Percentiles rank a stretch among this genome's conserved stretches.
These are phyloP conservation scores for Cephus sareptanus DNA, from an alignment of 2,888 invertebrate genomes.

Conservation along the genomic window DNA sequence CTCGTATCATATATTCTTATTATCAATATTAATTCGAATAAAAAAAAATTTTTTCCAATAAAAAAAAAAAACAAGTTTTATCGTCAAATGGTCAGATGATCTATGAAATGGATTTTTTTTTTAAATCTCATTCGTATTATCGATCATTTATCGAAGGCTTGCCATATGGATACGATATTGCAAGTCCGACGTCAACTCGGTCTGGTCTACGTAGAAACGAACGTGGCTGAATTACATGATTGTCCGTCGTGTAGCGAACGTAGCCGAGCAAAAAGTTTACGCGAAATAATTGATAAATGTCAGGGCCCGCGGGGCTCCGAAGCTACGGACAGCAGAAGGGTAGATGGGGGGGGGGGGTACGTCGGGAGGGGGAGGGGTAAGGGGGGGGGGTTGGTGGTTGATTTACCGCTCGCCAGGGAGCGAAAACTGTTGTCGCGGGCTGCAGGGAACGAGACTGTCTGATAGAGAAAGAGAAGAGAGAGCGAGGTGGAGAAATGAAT, in stretches of 20 bases:
- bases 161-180: too few relatives aligned
- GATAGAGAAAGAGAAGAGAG: conserved; percentile 18
- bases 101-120: too few relatives aligned
- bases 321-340: background rate
- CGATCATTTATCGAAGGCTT: too few relatives aligned
- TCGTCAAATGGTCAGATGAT: too few relatives aligned
- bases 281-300: conserved; percentile 59
- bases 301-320: conserved; percentile 34
- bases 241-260: conserved; percentile 42
- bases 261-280: conserved; percentile 45
- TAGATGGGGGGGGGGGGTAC: conserved; percentile 1
- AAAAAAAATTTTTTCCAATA: too few relatives aligned
- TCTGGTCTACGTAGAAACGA: conserved; percentile 14
- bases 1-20: too few relatives aligned
- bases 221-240: conserved; percentile 51
- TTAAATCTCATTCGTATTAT: too few relatives aligned
- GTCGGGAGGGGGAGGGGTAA: background rate
- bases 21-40: too few relatives aligned
- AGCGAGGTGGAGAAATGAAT: conserved; percentile 16
- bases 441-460: conserved; percentile 25
- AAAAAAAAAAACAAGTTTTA: too few relatives aligned
- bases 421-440: conserved; percentile 54
- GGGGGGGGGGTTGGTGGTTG: conserved; percentile 33
- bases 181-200: too few relatives aligned
- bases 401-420: conserved; percentile 53